Base-by-base conservation (phyloP, 53 echinoderm and acorn worm species). In the Echinometra lucunter region DNA sequence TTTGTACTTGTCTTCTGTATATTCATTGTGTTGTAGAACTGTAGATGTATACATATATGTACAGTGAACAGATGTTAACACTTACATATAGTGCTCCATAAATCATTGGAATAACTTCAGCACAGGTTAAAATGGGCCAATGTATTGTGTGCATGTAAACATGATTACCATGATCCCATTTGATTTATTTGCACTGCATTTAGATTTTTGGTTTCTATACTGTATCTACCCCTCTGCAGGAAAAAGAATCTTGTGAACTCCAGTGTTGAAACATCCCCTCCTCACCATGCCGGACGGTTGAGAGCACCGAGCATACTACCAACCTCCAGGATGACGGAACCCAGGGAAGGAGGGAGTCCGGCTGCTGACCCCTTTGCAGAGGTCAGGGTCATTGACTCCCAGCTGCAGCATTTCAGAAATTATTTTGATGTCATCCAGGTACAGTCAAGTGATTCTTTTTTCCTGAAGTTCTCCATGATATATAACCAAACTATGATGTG, bases 351-450 rank as follows among this genome's bases (percentile, higher is more conserved):
- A 57, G 94, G 85, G 94, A 94, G 94, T 83, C 94, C 94, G 42
- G 85, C 85, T 25, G 85, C 93, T 18, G 97, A 95, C 74, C 96
- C 96, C 92, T 97, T 96, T 66, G 97, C 99, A 17, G 99, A 99
- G 95, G 99, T 99, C 67, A 96, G 98, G 28, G 98, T 99, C 95
- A 99, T 99, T 53, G 99, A 99, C 95, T 99, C 99, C 44, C 99
- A 99, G 95, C 97, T 98, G 56, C 97, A 99, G 94, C 98, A 99
- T 95, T 99, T 99, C 95, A 97, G 99, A 70, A 96, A 95, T 94
- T 99, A 97, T 97, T 96, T 99, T 67, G 99, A 99, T 83, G 93
- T 99, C 97, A 97, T 99, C 92, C 97, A 95, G 82, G 99, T 94
- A 94, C 17, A 19, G 78, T 40, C 38, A 32, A 3, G 63, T 27